Percentiles rank a stretch among this genome's conserved stretches.
Conservation (phyloP, 2,113 vertebrate species). For the Daphoenositta chrysoptera region DNA sequence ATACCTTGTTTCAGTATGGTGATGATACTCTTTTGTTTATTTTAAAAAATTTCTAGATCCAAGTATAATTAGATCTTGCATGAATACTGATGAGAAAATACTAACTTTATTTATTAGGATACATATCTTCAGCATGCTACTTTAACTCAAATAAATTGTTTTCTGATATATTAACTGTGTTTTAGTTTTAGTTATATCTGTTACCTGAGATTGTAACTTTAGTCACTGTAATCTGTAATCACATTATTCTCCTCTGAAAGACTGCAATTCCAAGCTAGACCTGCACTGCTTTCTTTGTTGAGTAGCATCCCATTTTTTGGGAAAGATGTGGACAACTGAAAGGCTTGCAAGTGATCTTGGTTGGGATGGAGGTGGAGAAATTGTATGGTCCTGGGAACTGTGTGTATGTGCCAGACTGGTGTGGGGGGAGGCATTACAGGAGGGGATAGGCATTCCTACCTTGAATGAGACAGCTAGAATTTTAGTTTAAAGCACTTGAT, state of each 20-base stretch:
- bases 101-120: background rate
- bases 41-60: background rate
- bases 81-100: background rate
- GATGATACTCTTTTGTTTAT: background rate
- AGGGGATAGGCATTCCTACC: background rate
- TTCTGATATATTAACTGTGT: background rate
- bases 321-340: background rate
- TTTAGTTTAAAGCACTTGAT: background rate
- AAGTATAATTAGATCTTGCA: background rate
- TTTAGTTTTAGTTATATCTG: background rate
- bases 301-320: background rate
- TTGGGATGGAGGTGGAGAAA: background rate
- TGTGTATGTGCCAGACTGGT: background rate
- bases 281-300: background rate
- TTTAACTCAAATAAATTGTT: background rate
- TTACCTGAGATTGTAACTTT: background rate
- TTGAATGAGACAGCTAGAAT: background rate
- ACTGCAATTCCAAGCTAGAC: background rate
- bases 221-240: background rate
- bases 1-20: background rate
- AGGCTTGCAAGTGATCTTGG: background rate
- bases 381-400: fast-evolving
- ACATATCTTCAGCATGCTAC: background rate
- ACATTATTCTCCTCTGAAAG: background rate
- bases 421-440: background rate